Percentiles rank a stretch among this genome's conserved stretches.
Conservation (phyloP, 2,888 invertebrate species). For the Xylota segnis region DNA sequence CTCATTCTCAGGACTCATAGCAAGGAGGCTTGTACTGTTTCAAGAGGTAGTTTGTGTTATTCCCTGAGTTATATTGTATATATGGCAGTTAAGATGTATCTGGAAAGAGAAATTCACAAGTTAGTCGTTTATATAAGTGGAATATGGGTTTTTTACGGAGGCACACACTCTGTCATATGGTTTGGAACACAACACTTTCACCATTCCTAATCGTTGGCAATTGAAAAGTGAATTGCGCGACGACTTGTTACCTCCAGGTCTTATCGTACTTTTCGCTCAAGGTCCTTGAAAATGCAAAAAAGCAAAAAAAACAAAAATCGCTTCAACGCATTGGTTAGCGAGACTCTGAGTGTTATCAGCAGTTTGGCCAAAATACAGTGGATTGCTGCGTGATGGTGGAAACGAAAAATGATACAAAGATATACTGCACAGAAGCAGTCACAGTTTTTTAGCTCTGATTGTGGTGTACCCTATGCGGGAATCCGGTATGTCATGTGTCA, state of each 20-base stretch:
- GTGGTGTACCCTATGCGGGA: constrained; percentile 11
- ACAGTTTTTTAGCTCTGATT: background rate
- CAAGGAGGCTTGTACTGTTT: constrained; percentile 46
- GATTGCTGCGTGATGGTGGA: constrained; percentile 43
- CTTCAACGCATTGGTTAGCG: constrained; percentile 10
- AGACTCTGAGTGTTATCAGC: constrained; percentile 61
- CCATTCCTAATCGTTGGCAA: constrained; percentile 57
- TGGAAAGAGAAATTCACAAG: constrained; percentile 18
- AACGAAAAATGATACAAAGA: background rate
- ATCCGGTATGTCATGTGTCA: no score
- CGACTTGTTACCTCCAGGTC: constrained; percentile 51
- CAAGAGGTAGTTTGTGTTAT: constrained; percentile 43
- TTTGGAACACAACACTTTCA: constrained; percentile 65
- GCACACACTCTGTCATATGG: constrained; percentile 34
- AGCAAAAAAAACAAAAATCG: background rate
- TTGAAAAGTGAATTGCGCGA: constrained; percentile 62
- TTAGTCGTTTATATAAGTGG: background rate
- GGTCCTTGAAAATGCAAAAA: constrained; percentile 65
- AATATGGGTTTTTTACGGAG: background rate
- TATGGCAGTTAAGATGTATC: constrained; percentile 50
- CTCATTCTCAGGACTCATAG: constrained; percentile 75
- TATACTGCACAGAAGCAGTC: background rate
- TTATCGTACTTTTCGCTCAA: constrained; percentile 74
- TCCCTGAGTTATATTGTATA: constrained; percentile 57
- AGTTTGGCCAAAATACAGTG: constrained; percentile 57